Conservation (phyloP, 92 coral and sea anemone species). For the Heliopora coerulea region DNA sequence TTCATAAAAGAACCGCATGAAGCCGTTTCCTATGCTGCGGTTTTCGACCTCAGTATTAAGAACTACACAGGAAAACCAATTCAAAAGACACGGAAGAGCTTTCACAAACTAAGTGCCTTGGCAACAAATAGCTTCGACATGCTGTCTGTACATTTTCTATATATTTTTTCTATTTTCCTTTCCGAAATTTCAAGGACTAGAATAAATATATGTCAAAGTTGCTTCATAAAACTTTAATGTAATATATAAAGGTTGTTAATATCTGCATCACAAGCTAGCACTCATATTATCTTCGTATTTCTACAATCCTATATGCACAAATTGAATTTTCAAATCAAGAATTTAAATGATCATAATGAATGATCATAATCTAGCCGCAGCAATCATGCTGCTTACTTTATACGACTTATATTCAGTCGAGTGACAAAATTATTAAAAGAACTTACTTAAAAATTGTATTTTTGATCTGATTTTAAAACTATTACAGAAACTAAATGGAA, state of each 20-base stretch:
- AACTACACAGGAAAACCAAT: conserved; percentile 25
- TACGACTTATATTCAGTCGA: not conserved
- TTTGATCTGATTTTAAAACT: conserved; percentile 33
- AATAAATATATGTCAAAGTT: not conserved
- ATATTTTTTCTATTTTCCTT: not conserved
- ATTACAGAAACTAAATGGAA: conserved; percentile 5
- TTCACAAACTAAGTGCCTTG: no score
- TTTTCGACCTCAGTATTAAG: conserved; percentile 12
- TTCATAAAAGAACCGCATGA: conserved; percentile 38
- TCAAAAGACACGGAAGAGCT: conserved; percentile 10
- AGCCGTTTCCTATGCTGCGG: conserved; percentile 12
- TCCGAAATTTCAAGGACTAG: conserved; percentile 6
- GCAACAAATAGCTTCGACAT: no score
- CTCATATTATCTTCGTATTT: conserved; percentile 18
- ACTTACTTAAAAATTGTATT: conserved; percentile 15
- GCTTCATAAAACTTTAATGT: conserved; percentile 36
- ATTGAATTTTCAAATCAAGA: conserved; percentile 35
- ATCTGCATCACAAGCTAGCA: conserved; percentile 34
- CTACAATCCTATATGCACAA: conserved; percentile 39
- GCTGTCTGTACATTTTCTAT: no score
- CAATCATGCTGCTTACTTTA: conserved; percentile 4
- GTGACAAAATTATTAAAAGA: not conserved
- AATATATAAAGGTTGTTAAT: conserved; percentile 34
- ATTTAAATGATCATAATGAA: conserved; percentile 23
- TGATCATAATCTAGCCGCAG: not conserved